phyloP scores from a whole-genome alignment of 2,113 vertebrate genomes.

The Microtus oregoni region DNA sequence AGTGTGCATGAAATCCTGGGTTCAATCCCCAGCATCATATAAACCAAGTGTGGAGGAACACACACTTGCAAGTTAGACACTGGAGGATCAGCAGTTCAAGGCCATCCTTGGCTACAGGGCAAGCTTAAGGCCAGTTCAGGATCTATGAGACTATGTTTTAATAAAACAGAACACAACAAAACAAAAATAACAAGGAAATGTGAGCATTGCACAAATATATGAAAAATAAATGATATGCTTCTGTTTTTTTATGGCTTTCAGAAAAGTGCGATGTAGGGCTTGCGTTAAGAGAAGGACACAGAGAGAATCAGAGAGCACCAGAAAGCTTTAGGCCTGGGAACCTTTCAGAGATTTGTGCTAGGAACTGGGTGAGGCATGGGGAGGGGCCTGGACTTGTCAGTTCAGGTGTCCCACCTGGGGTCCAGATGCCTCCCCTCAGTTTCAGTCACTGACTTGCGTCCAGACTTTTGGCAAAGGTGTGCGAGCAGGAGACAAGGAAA shows the following conservation, averaged over 20 bases:
- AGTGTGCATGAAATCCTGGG: background rate
- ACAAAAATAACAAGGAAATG: background rate
- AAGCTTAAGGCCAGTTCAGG: too few relatives aligned
- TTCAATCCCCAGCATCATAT: background rate
- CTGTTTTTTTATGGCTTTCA: background rate
- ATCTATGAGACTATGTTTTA: background rate
- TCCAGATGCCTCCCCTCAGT: background rate
- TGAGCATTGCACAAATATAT: background rate
- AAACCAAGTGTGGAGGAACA: background rate
- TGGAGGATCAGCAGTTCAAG: background rate
- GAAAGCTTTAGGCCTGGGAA: background rate
- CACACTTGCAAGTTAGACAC: background rate
- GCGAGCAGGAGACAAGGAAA: background rate
- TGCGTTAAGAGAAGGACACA: background rate
- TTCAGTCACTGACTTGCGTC: background rate
- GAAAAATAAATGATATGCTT: background rate
- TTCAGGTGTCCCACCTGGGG: background rate
- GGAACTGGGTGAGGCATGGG: background rate
- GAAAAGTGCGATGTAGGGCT: background rate
- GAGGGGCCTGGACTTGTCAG: too few relatives aligned
- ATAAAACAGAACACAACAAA: background rate
- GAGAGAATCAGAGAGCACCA: background rate
- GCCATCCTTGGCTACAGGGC: background rate
- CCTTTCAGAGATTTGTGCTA: background rate
- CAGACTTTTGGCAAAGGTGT: background rate